phyloP scores from a whole-genome alignment of 2,797 vertebrate genomes.

The Meriones psammophilus region DNA sequence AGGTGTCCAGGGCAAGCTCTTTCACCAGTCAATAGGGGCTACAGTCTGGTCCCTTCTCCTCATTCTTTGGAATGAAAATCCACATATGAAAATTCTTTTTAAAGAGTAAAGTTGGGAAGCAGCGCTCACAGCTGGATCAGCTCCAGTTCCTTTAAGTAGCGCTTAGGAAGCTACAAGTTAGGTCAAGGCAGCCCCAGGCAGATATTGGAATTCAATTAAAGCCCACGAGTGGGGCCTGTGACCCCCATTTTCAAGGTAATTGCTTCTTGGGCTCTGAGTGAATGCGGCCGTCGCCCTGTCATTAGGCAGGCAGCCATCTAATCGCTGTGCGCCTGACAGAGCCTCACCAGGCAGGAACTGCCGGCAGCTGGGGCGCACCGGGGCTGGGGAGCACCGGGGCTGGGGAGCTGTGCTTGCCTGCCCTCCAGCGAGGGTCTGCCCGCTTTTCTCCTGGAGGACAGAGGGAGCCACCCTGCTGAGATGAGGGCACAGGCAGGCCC shows the following conservation, averaged over 20 bases:
- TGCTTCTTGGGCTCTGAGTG: conserved; percentile 90
- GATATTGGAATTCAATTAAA: conserved; percentile 94
- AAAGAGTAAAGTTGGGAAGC: conserved; percentile 38
- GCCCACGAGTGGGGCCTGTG: conserved; percentile 91
- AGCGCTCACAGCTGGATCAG: conserved; percentile 81
- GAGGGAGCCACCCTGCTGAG: conserved; percentile 54
- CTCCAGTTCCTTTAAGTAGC: conserved; percentile 84
- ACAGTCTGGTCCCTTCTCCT: neutral
- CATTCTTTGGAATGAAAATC: conserved; percentile 59
- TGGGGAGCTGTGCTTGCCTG: neutral
- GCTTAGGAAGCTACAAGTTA: conserved; percentile 86
- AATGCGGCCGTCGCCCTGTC: conserved; percentile 85
- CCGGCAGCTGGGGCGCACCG: neutral
- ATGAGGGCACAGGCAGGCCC: neutral
- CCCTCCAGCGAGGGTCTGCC: conserved; percentile 43
- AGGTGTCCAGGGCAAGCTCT: neutral
- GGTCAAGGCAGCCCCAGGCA: conserved; percentile 90
- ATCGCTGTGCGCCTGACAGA: conserved; percentile 81
- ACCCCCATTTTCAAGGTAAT: conserved; percentile 93
- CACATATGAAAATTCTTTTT: conserved; percentile 39
- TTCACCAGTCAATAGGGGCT: neutral
- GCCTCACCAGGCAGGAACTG: conserved; percentile 71
- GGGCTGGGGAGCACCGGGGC: neutral
- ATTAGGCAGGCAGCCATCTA: conserved; percentile 88
- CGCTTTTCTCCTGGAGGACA: conserved; percentile 28